Evolutionary conservation across 2,888 invertebrate species (phyloP).

Genomic region (Euplexia lucipara): DNA sequence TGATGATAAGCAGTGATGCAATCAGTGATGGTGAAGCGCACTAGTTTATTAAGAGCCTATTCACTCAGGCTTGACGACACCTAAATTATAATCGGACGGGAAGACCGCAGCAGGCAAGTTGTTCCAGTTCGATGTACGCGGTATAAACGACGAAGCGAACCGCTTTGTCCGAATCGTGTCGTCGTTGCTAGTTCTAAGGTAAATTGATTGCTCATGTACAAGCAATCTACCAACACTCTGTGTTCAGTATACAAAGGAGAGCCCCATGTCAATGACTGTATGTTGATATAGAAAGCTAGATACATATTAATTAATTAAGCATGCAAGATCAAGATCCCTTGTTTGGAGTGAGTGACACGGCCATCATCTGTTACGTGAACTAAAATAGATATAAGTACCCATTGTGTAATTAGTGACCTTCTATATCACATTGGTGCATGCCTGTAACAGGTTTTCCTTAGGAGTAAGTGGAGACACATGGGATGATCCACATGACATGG

Average conservation of each 20-base stretch:
- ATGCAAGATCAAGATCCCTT: conserved; percentile 31
- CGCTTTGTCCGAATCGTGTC: too few relatives aligned
- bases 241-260: neutral
- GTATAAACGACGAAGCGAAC: too few relatives aligned
- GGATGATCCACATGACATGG: conserved; percentile 10
- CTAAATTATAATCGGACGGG: too few relatives aligned
- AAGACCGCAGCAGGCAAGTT: too few relatives aligned
- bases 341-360: conserved; percentile 8
- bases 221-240: neutral
- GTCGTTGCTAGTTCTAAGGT: too few relatives aligned
- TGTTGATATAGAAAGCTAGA: neutral
- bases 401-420: conserved; percentile 48
- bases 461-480: neutral
- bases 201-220: too few relatives aligned
- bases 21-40: too few relatives aligned
- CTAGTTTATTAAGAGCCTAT: too few relatives aligned
- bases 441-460: conserved; percentile 35
- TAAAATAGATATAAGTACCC: conserved; percentile 41
- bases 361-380: conserved; percentile 11
- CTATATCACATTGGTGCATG: conserved; percentile 30
- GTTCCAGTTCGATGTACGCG: too few relatives aligned
- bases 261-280: neutral
- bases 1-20: too few relatives aligned
- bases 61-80: too few relatives aligned
- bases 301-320: conserved; percentile 21